Evolutionary conservation across 2,113 vertebrate genomes (phyloP), one percentile per base, ranked within the genome.

Genomic region (Paralichthys olivaceus): DNA sequence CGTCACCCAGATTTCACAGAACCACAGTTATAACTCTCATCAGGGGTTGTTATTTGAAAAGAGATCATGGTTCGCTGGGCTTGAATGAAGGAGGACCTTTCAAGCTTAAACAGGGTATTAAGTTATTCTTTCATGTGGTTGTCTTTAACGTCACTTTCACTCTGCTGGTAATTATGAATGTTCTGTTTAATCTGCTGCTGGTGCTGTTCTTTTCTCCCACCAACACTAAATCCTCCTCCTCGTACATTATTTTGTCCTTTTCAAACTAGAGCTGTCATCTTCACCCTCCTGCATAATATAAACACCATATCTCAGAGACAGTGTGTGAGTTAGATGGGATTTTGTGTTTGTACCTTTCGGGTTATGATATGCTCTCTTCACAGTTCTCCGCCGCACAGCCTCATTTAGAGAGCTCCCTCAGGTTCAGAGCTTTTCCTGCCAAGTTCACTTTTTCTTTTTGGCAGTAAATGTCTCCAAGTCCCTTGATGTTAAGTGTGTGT

Each of bases 391-490:
- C 75, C 26, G 26, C 51, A 53, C 54, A 65, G 55, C 71, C 76
- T 77, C 54, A 32, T 79, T 87, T 69, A 59, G 23, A 67, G 71
- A 64, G 51, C 23, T 20, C 63, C 76, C 28, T 19, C 28, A 37
- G 65, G 57, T 75, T 81, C 61, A 78, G 34, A 59, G 81, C 40
- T 47, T 25, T 72, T 55, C 58, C 56, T 57, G 53, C 72, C 67
- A 77, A 84, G 49, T 34, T 19, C 56, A 71, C 32, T 60, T 51
- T 73, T 60, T 34, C 13, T 4, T 55, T 63, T 69, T 69, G 56
- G 66, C 76, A 71, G 45, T 76, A 51, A 72, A 64, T 79, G 23
- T 45, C 64, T 80, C 22, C 9, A n/a, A 34, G 17, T 59, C 55
- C 19, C 34, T 78, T 67, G 75, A 75, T 69, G 53, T 65, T 43